These are phyloP conservation scores for Mya arenaria DNA, from an alignment of 1,140 invertebrate genomes.

Conservation along the genomic window DNA sequence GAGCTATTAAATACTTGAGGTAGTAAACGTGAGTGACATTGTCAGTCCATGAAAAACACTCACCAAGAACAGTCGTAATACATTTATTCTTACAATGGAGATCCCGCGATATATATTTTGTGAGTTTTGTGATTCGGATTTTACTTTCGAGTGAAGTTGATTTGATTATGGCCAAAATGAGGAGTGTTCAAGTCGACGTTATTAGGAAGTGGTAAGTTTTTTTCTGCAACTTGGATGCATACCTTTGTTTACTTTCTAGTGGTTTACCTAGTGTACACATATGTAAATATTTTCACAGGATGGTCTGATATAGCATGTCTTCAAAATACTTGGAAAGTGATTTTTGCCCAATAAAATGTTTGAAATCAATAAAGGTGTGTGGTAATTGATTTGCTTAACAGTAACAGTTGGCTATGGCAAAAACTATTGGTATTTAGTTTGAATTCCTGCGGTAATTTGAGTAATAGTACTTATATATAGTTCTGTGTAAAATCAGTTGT, in stretches of 20 bases:
- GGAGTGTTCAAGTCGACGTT: constrained; percentile 45
- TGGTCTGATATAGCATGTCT: not conserved
- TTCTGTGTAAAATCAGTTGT: too few relatives aligned
- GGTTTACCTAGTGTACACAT: not conserved
- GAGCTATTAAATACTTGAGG: not conserved
- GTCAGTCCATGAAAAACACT: not conserved
- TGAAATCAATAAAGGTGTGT: not conserved
- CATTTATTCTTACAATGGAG: not conserved
- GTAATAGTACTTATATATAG: too few relatives aligned
- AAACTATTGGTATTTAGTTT: too few relatives aligned
- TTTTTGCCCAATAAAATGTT: not conserved
- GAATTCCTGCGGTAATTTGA: too few relatives aligned
- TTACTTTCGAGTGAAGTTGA: not conserved
- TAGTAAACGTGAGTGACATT: not conserved
- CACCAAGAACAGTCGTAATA: not conserved
- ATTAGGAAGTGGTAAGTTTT: constrained; percentile 47
- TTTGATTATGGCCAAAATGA: constrained; percentile 22
- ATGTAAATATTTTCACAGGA: not conserved
- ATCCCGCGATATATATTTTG: not conserved
- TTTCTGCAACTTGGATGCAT: not conserved
- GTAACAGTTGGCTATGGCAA: too few relatives aligned
- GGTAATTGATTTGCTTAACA: not conserved
- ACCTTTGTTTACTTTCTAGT: not conserved
- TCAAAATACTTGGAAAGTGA: not conserved
- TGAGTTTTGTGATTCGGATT: not conserved